phyloP scores from a whole-genome alignment of 2,888 invertebrate genomes.

The Sisyra nigra region DNA sequence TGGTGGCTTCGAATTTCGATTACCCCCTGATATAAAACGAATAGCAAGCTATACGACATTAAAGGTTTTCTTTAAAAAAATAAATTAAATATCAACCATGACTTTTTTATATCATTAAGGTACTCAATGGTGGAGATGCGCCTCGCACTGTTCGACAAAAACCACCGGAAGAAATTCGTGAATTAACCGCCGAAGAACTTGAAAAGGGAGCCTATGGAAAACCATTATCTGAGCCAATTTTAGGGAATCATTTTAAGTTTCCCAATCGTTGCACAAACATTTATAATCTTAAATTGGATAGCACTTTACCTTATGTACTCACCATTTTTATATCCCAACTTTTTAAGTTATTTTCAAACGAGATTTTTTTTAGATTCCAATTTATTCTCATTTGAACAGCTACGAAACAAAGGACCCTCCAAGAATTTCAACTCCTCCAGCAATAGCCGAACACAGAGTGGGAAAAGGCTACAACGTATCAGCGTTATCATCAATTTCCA shows the following conservation, averaged over 20 bases:
- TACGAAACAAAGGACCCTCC: too few relatives aligned
- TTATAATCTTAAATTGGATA: slow-evolving; percentile 38
- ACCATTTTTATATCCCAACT: too few relatives aligned
- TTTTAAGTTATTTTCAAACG: too few relatives aligned
- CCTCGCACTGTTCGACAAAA: slow-evolving; percentile 21
- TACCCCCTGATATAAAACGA: slow-evolving; percentile 59
- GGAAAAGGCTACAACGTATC: too few relatives aligned
- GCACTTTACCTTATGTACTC: slow-evolving; percentile 39
- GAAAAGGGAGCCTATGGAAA: slow-evolving; percentile 34
- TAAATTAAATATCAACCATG: too few relatives aligned
- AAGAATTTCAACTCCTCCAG: too few relatives aligned
- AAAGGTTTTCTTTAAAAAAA: slow-evolving; percentile 40
- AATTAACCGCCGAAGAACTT: slow-evolving; percentile 29
- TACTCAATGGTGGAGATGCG: not conserved
- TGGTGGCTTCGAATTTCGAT: slow-evolving; percentile 28
- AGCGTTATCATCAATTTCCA: too few relatives aligned
- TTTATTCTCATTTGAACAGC: slow-evolving; percentile 1
- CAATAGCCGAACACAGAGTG: too few relatives aligned
- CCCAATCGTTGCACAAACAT: slow-evolving; percentile 33
- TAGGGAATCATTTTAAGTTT: slow-evolving; percentile 39
- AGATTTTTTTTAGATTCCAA: slow-evolving; percentile 2
- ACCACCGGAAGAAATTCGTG: slow-evolving; percentile 32
- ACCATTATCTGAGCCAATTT: slow-evolving; percentile 34
- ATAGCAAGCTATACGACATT: slow-evolving; percentile 62
- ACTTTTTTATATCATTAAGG: too few relatives aligned